A percentile compares a stretch with the other conserved stretches of the same genome.
Conservation (phyloP, 2,888 invertebrate genomes). For the Choristoneura rosaceana region DNA sequence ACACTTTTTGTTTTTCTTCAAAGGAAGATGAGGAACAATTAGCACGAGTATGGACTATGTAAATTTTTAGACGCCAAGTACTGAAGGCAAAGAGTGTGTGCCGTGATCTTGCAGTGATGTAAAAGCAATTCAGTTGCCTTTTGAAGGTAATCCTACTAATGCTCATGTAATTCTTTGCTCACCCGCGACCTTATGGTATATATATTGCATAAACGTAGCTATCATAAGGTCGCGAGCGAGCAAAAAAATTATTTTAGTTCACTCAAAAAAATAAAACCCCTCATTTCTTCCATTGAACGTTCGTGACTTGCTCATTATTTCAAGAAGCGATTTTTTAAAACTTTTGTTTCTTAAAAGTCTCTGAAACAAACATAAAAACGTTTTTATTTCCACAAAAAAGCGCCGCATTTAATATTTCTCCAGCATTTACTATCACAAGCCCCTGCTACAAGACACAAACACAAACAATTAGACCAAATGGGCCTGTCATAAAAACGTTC, state of each 20-base stretch:
- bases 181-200: too few relatives aligned
- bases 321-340: not conserved
- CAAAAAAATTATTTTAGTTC: too few relatives aligned
- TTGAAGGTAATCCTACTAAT: not conserved
- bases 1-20: not conserved
- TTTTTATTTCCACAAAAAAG: not conserved
- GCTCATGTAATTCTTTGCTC: too few relatives aligned
- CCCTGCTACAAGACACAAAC: conserved; percentile 33
- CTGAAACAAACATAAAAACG: not conserved
- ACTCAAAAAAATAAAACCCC: too few relatives aligned
- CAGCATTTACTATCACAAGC: conserved; percentile 14
- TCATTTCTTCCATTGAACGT: too few relatives aligned
- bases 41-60: not conserved
- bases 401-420: conserved; percentile 6
- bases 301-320: not conserved
- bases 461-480: conserved; percentile 41
- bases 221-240: too few relatives aligned
- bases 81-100: not conserved
- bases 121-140: not conserved
- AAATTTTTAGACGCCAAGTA: not conserved
- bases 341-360: not conserved
- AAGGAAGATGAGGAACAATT: not conserved
- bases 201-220: too few relatives aligned
- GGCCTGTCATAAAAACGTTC: conserved; percentile 42
- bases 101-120: not conserved